Evolutionary conservation across 2,113 vertebrate genomes (phyloP), one percentile per base, ranked within the genome.

Genomic region (Rhinolophus sinicus): DNA sequence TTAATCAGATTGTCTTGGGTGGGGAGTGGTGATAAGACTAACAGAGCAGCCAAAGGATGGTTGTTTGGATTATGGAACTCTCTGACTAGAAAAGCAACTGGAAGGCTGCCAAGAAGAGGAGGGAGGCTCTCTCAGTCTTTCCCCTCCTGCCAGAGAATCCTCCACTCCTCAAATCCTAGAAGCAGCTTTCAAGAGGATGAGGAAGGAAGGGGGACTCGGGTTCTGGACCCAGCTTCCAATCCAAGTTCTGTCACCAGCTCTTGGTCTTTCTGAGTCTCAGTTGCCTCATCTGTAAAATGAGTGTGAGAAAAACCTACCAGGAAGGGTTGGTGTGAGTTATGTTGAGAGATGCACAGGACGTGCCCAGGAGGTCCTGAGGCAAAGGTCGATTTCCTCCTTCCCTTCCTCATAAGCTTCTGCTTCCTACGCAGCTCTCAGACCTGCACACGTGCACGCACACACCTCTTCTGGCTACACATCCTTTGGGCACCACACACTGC

Each of bases 1-100:
- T 83, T 93, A 93, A 98, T 96, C 94, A 76, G 64, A 80, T 96
- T 73, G 84, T 92, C 70, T 93, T 90, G 80, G 86, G 52, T 62
- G 8, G 40, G 80, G 50, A 90, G 33, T 16, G 26, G 69, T 9
- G 72, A 88, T 94, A 90, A 96, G 30, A 18, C 30, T 65, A 12
- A 62, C 19, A 2, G 26, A 35, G 30, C 44, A 22, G 52, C 15
- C 26, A 47, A 50, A 50, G 9, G 0, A 33, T 70, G 22, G 10
- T 6, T 64, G 62, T 58, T 69, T 38, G 58, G 40, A 65, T 75
- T 14, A 12, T 5, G 47, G 54, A 44, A 26, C 47, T 93, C 47
- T 93, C 67, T 30, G 26, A n/a, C 2, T 3, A 77, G 16, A 14
- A 65, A 33, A 62, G 60, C 35, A 7, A 2, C 56, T 54, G 73